Conservation (phyloP, 2,888 invertebrate genomes). For the Neoitamus cyanurus region DNA sequence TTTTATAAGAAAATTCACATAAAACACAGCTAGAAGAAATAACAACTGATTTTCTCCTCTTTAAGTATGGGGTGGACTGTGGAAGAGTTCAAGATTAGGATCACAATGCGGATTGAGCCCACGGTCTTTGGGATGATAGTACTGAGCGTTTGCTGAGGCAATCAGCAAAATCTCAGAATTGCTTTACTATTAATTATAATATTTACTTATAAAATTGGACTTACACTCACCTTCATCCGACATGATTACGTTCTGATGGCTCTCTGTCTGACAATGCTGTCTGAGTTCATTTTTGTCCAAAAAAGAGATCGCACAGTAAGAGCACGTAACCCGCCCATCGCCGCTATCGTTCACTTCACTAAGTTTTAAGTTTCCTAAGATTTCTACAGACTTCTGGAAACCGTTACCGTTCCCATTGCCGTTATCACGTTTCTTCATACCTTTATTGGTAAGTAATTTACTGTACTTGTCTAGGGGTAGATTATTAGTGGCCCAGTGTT, state of each 20-base stretch:
- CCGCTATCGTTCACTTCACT: constrained; percentile 51
- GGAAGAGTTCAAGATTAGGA: too few relatives aligned
- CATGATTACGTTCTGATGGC: constrained; percentile 75
- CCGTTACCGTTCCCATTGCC: constrained; percentile 50
- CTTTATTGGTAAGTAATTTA: constrained; percentile 63
- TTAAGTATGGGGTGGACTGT: too few relatives aligned
- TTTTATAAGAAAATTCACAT: too few relatives aligned
- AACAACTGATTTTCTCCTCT: too few relatives aligned
- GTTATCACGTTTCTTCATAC: constrained; percentile 56
- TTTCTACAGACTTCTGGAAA: constrained; percentile 51
- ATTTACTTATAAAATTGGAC: too few relatives aligned
- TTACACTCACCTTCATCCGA: constrained; percentile 71
- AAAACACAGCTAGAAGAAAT: too few relatives aligned
- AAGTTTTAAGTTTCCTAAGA: constrained; percentile 46
- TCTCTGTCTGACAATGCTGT: constrained; percentile 72
- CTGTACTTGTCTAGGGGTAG: constrained; percentile 64
- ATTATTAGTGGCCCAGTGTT: constrained; percentile 67
- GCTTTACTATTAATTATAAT: too few relatives aligned
- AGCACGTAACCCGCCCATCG: constrained; percentile 66
- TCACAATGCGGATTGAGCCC: too few relatives aligned
- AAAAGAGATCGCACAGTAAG: constrained; percentile 71
- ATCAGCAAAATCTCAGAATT: too few relatives aligned
- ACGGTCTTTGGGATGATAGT: too few relatives aligned
- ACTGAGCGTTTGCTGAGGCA: too few relatives aligned
- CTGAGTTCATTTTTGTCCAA: constrained; percentile 69